phyloP scores from a whole-genome alignment of 2,113 vertebrate species.

The Columbina picui region DNA sequence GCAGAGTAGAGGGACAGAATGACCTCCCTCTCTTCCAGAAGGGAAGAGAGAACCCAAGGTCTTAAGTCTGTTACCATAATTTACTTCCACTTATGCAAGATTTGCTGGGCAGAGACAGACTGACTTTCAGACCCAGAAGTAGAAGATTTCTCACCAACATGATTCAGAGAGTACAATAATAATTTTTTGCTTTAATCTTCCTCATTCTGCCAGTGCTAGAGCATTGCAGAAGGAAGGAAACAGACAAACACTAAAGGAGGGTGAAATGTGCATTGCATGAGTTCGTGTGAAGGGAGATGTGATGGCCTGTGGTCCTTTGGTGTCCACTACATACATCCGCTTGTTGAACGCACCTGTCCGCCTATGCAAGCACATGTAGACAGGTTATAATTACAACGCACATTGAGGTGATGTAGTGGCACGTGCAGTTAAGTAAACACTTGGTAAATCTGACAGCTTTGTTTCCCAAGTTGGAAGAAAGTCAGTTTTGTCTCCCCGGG shows the following conservation, averaged over 20 bases:
- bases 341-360: neutral
- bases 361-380: neutral
- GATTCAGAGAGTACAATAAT: neutral
- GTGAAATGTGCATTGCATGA: neutral
- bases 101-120: neutral
- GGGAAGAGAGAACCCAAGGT: neutral
- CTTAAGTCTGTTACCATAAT: neutral
- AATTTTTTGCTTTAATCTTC: neutral
- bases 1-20: too few species aligned
- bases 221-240: neutral
- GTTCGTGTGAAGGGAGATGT: neutral
- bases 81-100: neutral
- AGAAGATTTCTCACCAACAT: neutral
- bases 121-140: neutral
- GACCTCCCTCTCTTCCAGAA: neutral
- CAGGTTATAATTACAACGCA: neutral
- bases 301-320: neutral
- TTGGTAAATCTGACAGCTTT: neutral
- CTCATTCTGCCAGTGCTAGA: neutral
- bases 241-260: neutral
- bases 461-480: neutral
- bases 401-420: neutral
- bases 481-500: neutral
- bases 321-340: rapidly evolving
- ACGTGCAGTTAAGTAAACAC: neutral